Percentiles rank a stretch among this genome's conserved stretches.
Evolutionary conservation across 2,888 invertebrate species (phyloP).

Genomic region (Megalurothrips usitatus): DNA sequence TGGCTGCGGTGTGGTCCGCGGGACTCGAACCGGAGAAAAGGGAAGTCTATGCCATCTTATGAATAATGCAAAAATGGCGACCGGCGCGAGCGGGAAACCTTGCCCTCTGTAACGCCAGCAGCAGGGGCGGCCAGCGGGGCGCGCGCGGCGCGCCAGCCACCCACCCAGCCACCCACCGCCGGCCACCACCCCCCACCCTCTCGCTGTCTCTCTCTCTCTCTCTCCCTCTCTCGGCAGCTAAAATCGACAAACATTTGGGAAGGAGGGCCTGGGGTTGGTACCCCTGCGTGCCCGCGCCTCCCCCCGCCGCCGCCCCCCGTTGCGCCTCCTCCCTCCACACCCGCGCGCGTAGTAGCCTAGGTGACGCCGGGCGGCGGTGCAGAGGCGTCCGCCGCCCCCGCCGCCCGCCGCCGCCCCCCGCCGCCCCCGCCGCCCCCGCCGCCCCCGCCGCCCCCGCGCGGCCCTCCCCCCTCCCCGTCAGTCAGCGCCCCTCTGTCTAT

Average conservation of each 20-base stretch:
- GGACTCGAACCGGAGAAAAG: conserved; percentile 22
- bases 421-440: not conserved
- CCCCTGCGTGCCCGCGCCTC: not conserved
- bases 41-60: conserved; percentile 22
- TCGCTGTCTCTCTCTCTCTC: not conserved
- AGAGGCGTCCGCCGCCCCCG: not conserved
- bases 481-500: conserved; percentile 24
- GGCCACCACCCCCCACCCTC: not conserved
- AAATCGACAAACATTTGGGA: conserved; percentile 26
- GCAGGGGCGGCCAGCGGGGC: not conserved
- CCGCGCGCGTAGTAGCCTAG: conserved; percentile 12
- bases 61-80: conserved; percentile 26
- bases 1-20: conserved; percentile 4
- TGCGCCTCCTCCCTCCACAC: not conserved
- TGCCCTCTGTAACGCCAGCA: conserved; percentile 20
- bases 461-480: not conserved
- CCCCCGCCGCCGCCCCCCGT: not conserved
- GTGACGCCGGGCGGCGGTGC: conserved; percentile 19
- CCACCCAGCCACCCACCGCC: conserved; percentile 8
- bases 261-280: conserved; percentile 16
- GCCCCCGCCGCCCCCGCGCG: not conserved
- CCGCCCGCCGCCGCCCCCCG: not conserved
- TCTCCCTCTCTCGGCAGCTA: not conserved
- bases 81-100: conserved; percentile 18
- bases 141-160: not conserved